phyloP scores from a whole-genome alignment of 2,888 invertebrate genomes.

The Phlogophora meticulosa region DNA sequence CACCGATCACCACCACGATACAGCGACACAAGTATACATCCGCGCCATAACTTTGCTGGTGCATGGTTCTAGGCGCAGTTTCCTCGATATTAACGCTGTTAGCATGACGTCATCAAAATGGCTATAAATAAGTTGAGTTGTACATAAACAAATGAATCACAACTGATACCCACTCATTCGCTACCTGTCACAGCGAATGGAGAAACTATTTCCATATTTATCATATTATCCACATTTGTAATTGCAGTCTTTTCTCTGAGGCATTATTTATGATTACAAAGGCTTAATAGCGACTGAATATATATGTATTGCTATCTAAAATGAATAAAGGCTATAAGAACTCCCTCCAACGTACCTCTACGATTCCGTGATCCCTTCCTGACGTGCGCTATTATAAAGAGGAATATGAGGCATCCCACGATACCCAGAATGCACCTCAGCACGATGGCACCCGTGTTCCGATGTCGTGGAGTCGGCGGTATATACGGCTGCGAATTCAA shows the following conservation, averaged over 20 bases:
- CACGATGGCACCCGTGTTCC: accelerated
- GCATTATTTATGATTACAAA: too few relatives aligned
- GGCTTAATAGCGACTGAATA: too few relatives aligned
- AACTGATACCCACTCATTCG: too few relatives aligned
- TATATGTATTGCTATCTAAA: too few relatives aligned
- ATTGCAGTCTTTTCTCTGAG: too few relatives aligned
- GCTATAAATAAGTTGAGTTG: neutral
- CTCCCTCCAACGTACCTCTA: slow-evolving; percentile 6
- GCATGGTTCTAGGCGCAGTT: neutral
- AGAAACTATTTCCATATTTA: neutral
- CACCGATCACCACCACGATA: too few relatives aligned
- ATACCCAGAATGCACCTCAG: neutral
- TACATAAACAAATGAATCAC: neutral
- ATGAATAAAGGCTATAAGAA: neutral
- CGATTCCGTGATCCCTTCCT: neutral
- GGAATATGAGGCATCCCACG: accelerated
- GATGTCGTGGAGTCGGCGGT: neutral
- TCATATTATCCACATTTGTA: too few relatives aligned
- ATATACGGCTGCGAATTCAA: neutral
- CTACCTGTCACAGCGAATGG: too few relatives aligned
- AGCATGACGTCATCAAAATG: neutral
- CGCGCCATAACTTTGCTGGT: neutral
- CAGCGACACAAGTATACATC: too few relatives aligned
- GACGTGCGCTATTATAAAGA: neutral
- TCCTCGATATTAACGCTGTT: neutral